phyloP scores from a whole-genome alignment of 2,797 vertebrate genomes.

The Squalus acanthias region DNA sequence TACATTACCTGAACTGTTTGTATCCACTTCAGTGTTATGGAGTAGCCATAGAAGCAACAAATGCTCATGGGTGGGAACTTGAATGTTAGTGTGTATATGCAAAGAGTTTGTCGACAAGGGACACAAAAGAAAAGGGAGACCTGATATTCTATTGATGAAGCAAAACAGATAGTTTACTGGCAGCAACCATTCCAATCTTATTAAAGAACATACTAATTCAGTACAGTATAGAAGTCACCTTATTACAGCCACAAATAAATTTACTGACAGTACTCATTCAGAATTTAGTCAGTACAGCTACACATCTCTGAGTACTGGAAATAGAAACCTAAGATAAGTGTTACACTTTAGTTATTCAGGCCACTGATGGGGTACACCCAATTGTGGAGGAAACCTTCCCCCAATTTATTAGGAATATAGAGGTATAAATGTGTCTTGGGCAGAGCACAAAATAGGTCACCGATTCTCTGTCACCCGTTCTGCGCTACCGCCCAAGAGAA shows the following conservation, averaged over 20 bases:
- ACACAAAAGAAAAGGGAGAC: background rate
- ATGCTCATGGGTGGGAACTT: background rate
- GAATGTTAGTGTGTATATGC: background rate
- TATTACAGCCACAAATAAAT: background rate
- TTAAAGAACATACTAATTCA: slow-evolving; percentile 1
- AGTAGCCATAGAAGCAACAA: slow-evolving; percentile 32
- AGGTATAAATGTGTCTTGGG: too few species aligned
- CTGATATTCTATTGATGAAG: background rate
- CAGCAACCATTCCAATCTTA: background rate
- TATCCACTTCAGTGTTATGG: slow-evolving; percentile 26
- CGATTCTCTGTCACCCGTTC: too few species aligned
- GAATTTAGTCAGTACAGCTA: background rate
- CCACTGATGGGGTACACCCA: too few species aligned
- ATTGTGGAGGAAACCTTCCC: too few species aligned
- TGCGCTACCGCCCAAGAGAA: too few species aligned
- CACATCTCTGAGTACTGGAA: background rate
- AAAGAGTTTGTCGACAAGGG: background rate
- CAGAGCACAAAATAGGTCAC: too few species aligned
- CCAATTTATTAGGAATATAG: too few species aligned
- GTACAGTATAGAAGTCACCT: background rate
- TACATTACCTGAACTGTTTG: slow-evolving; percentile 29
- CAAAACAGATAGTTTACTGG: background rate
- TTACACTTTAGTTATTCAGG: too few species aligned
- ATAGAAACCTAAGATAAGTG: background rate
- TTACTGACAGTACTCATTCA: background rate